Conservation (phyloP, 2,797 vertebrate species). For the Yasuhikotakia modesta region DNA sequence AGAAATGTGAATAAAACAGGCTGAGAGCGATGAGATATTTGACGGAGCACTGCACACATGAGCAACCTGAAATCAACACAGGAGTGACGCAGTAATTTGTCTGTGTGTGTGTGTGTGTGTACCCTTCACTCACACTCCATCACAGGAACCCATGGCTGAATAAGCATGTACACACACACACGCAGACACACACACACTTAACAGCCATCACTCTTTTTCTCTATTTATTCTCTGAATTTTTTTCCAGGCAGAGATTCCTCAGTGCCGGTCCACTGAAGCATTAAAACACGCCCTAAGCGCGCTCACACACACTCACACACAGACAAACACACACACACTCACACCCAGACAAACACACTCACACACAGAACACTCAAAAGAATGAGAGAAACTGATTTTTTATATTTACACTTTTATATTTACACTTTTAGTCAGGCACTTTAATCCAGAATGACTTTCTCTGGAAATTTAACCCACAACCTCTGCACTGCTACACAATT, state of each 20-base stretch:
- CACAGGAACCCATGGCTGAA: constrained; percentile 37
- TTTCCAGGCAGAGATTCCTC: constrained; percentile 45
- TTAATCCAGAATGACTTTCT: too few relatives aligned
- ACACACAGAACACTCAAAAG: constrained; percentile 3
- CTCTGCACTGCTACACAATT: not conserved
- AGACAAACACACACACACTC: constrained; percentile 3
- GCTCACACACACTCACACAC: constrained; percentile 3
- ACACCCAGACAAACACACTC: constrained; percentile 28
- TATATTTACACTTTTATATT: too few relatives aligned
- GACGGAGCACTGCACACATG: not conserved
- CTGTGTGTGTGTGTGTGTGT: not conserved
- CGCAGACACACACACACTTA: constrained; percentile 14
- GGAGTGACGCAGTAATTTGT: constrained; percentile 15
- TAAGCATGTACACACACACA: constrained; percentile 21
- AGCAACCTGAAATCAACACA: not conserved
- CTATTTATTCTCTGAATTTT: constrained; percentile 33
- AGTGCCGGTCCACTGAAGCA: constrained; percentile 41
- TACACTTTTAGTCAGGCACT: too few relatives aligned
- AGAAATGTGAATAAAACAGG: not conserved
- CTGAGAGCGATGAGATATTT: constrained; percentile 7
- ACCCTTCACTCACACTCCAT: constrained; percentile 17
- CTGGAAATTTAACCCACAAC: too few relatives aligned
- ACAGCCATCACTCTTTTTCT: constrained; percentile 40
- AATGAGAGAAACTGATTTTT: not conserved
- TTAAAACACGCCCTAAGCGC: constrained; percentile 36